phyloP scores from a whole-genome alignment of 2,113 vertebrate species.

The Hemiscyllium ocellatum region DNA sequence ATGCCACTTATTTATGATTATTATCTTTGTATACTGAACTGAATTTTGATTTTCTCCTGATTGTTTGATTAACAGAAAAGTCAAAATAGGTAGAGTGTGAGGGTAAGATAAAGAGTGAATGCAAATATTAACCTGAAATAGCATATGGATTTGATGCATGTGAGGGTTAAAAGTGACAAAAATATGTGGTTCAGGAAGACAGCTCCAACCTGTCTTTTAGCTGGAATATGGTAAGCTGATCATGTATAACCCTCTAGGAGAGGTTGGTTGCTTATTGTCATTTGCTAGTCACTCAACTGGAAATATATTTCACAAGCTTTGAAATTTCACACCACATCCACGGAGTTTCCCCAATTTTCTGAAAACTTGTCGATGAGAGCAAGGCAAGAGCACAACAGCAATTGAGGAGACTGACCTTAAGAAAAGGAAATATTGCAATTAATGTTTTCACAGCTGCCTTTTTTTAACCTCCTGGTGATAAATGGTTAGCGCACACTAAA shows the following conservation, averaged over 20 bases:
- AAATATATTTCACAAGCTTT: not conserved
- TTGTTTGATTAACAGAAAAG: not conserved
- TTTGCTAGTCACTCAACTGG: not conserved
- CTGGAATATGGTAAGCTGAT: not conserved
- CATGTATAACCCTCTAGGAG: too few species aligned
- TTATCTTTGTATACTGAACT: not conserved
- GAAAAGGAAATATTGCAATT: not conserved
- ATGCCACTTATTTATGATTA: not conserved
- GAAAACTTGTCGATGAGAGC: not conserved
- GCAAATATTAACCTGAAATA: not conserved
- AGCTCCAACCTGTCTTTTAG: not conserved
- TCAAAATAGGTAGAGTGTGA: not conserved
- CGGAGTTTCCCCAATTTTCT: not conserved
- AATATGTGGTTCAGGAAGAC: not conserved
- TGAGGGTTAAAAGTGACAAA: not conserved
- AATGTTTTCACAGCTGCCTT: not conserved
- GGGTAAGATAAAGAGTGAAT: not conserved
- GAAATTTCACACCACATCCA: not conserved
- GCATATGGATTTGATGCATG: not conserved
- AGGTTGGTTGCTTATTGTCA: not conserved
- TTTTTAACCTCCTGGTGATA: not conserved
- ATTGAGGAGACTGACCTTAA: not conserved
- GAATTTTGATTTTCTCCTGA: not conserved
- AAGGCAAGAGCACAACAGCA: not conserved
- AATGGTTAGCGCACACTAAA: not conserved